phyloP scores from a whole-genome alignment of 2,113 vertebrate species.

The Microcebus jonahi region DNA sequence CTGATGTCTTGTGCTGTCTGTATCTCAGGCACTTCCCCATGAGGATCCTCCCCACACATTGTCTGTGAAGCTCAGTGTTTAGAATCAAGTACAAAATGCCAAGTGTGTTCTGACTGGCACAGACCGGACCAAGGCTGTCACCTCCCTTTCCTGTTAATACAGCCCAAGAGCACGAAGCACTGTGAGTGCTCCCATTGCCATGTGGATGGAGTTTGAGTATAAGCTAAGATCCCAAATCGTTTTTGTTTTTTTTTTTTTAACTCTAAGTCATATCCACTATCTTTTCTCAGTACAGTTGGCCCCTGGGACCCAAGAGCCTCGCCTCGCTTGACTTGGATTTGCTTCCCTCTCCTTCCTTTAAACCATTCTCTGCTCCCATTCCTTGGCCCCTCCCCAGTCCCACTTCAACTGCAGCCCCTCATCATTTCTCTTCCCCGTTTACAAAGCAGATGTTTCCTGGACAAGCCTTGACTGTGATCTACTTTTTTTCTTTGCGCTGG shows the following conservation, averaged over 20 bases:
- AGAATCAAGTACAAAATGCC: not conserved
- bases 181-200: fast-evolving
- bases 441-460: slow-evolving; percentile 57
- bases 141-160: not conserved
- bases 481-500: slow-evolving; percentile 30
- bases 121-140: not conserved
- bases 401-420: not conserved
- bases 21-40: not conserved
- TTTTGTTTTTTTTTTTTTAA: too few species aligned
- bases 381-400: not conserved
- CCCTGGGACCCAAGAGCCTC: too few species aligned
- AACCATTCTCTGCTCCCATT: not conserved
- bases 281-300: too few species aligned
- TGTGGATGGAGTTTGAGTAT: not conserved
- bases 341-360: not conserved
- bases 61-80: not conserved
- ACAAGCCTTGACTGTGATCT: slow-evolving; percentile 31
- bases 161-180: fast-evolving
- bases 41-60: not conserved
- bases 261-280: too few species aligned
- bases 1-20: not conserved
- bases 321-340: not conserved
- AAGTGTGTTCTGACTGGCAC: not conserved
- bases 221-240: not conserved
- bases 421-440: slow-evolving; percentile 14